A percentile compares a stretch with the other conserved stretches of the same genome.
These are phyloP conservation scores for Zoanthus gigantus DNA, from an alignment of 92 coral and sea anemone genomes.

Conservation along the genomic window DNA sequence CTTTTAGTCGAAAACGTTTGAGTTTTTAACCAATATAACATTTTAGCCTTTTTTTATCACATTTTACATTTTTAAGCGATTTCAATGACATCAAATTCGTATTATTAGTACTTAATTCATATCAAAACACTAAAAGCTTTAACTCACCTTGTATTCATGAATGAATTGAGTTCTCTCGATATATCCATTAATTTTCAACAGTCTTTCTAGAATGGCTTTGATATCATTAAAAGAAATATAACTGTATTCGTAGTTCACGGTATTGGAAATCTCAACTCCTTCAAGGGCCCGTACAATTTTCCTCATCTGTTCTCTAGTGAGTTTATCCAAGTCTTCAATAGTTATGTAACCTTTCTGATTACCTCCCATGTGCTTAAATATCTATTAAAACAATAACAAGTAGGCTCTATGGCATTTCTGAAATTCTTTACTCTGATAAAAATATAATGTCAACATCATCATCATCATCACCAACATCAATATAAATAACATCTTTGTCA, in stretches of 20 bases:
- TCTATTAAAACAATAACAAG: neutral
- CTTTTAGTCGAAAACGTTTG: too few relatives aligned
- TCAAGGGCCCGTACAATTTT: slow-evolving; percentile 15
- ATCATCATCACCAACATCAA: too few relatives aligned
- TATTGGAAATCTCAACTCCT: slow-evolving; percentile 27
- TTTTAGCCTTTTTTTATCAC: too few relatives aligned
- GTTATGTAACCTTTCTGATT: slow-evolving; percentile 25
- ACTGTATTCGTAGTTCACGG: slow-evolving; percentile 17
- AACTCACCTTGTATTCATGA: slow-evolving; percentile 26
- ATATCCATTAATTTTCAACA: neutral
- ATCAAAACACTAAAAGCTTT: too few relatives aligned
- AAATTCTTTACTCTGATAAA: too few relatives aligned
- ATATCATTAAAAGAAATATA: slow-evolving; percentile 16
- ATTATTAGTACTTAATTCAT: too few relatives aligned
- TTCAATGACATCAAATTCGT: too few relatives aligned
- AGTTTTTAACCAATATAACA: too few relatives aligned
- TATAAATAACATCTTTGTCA: too few relatives aligned
- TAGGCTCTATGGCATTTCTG: too few relatives aligned
- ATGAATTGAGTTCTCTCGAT: slow-evolving; percentile 30
- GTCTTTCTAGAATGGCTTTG: neutral
- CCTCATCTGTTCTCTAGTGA: slow-evolving; percentile 23
- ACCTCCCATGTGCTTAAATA: slow-evolving; percentile 34
- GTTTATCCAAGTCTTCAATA: slow-evolving; percentile 42
- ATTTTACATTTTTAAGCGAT: too few relatives aligned
- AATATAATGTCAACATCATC: too few relatives aligned